A percentile compares a stretch with the other conserved stretches of the same genome.
phyloP scores from a whole-genome alignment of 2,797 vertebrate species.

The Paramormyrops hopkinsi region DNA sequence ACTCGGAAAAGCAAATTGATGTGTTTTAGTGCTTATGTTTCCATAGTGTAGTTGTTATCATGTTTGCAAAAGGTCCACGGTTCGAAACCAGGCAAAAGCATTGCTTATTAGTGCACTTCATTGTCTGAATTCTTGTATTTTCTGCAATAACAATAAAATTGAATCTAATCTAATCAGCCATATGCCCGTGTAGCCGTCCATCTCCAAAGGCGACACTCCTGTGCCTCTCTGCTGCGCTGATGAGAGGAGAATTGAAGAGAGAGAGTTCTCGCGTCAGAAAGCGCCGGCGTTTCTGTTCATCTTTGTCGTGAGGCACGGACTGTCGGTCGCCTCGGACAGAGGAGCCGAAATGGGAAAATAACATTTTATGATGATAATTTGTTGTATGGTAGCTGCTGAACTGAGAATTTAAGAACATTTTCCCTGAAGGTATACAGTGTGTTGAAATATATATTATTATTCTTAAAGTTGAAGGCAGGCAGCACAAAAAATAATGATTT shows the following conservation, averaged over 20 bases:
- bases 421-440: background rate
- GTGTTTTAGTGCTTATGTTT: background rate
- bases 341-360: background rate
- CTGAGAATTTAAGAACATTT: background rate
- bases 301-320: background rate
- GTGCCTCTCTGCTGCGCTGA: background rate
- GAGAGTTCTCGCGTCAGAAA: background rate
- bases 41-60: background rate
- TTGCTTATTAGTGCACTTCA: background rate
- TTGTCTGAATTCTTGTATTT: background rate
- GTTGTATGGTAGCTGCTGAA: background rate
- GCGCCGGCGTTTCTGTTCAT: background rate
- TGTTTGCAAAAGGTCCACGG: background rate
- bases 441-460: constrained; percentile 7
- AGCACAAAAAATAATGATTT: background rate
- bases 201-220: background rate
- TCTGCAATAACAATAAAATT: background rate
- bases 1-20: background rate
- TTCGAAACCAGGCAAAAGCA: background rate
- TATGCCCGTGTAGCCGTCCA: background rate
- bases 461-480: background rate
- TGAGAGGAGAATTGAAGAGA: background rate
- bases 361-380: background rate
- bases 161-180: background rate
- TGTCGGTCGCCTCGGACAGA: background rate